Evolutionary conservation across 2,888 invertebrate species (phyloP), one percentile per base, ranked within the genome.

Genomic region (Netelia melanura): DNA sequence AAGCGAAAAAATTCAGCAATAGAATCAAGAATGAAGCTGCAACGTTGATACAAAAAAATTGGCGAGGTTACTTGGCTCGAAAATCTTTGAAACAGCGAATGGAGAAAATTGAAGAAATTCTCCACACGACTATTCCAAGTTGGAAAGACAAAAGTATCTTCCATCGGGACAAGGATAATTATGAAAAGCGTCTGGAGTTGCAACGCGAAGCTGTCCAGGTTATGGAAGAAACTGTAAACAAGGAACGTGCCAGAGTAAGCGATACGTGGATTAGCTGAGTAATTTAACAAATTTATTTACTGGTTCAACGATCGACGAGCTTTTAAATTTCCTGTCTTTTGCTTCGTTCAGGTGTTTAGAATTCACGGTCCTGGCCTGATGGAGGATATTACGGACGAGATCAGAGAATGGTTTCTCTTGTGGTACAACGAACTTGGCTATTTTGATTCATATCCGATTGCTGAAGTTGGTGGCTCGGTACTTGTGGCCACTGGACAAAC

Each of bases 321-420:
- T 38, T 38, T 38, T 38, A 3, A 38, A 38, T 80, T 56, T 23
- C 48, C 6, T 23, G 44, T 11, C 11, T 9, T 38, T 81, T 38
- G 48, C 30, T 61, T 61, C 61, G 10, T 17, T 48, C 38, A 92
- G 92, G 71, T 92, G 9, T 77, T 86, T 68, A 85, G 87, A 70
- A 84, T 86, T 3, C 87, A 84, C 75, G 89, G 89, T 0, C 95
- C 95, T 5, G 94, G 95, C 54, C 94, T 97, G 86, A 95, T 96
- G 94, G 97, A 97, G 90, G 96, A 96, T 88, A 96, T 97, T 91
- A 95, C 96, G 56, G 96, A 96, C 86, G 97, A 97, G 94, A 95
- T 98, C 80, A 94, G 96, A 81, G 95, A 96, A 90, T 97, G 97
- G 97, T 96, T 97, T 90, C 91, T 94, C 67, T 94, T 95, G 77